Base-by-base conservation (phyloP, 2,797 vertebrate species). In the Okamejei kenojei region DNA sequence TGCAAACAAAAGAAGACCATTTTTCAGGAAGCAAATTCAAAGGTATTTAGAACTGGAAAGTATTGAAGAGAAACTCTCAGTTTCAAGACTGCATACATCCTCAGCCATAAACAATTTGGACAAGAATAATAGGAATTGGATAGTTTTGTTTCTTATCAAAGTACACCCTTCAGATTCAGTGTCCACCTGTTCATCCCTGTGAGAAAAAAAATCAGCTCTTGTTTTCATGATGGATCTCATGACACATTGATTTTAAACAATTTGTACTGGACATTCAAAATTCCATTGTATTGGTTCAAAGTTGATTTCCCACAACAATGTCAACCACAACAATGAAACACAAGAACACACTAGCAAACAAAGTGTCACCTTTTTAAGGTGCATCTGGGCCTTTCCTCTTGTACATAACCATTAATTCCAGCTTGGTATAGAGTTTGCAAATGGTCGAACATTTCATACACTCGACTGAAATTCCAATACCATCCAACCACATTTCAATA, bases 41-140 rank as follows among this genome's bases (percentile, higher is more conserved):
- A 74, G 90, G 11, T 91, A 73, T 73, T 91, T 91, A 32, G 88
- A 90, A 90, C 61, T 73, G 35, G 19, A 90, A 91, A 38, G 23
- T 91, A 73, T 91, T 74, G 71, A 74, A 74, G 38, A 26, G 65
- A 71, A 74, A 91, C 35, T 38, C 88, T 15, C 35, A 45, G 23
- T 91, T 73, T 91, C 38, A 54, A 68, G 68, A 73, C 29, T 91
- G 21, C 71, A 29, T 21, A 91, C 74, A 13, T 38, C 35, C 32
- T 26, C 32, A 29, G 68, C 68, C 35, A 32, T 74, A 35, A 91
- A 74, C 74, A 91, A 91, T 74, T 29, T 23, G 68, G 32, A 32
- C 21, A 73, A 90, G 61, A 91, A 23, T 73, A 35, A 65, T 73
- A 21, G 35, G 35, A 92, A 54, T 38, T 92, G 71, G 38, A 76